Base-by-base conservation (phyloP, 2,797 vertebrate genomes). In the Muscicapa comitata region DNA sequence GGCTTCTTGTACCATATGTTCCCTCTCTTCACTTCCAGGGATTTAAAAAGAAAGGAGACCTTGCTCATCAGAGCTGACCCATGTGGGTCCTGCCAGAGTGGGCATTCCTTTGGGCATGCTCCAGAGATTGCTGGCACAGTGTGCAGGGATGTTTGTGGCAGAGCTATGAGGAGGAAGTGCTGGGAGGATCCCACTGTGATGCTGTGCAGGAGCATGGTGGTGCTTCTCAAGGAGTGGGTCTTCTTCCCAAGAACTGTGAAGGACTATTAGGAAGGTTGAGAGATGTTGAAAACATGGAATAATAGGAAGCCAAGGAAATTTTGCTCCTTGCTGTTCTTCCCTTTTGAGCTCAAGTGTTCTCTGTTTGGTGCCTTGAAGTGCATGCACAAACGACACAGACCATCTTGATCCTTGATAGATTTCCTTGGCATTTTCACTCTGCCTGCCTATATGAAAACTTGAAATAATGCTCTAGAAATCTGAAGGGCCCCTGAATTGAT, bases 91-190 rank as follows among this genome's bases (percentile, higher is more conserved):
- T 88, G 79, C 88, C 74, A 9, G 20, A n/a, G 76, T 14, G n/a
- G 37, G 1, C 73, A 1, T 68, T 63, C 68, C 35, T 61, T 51
- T 15, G 2, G 2, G 0, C 18, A 1, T 0, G 0, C 26, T 31
- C 4, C 4, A 7, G 45, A 9, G 35, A 9, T 66, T 20, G 11
- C 2, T 70, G 74, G 37, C 57, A 31, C 0, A 0, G 28, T 10
- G 25, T 47, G 20, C 7, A 3, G 66, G 28, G 62, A 7, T 1
- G 2, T 66, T 87, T 3, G 5, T 43, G 76, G 21, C 54, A 28
- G 59, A 55, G 42, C 35, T 43, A 2, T 20, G 61, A 51, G 59
- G 29, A 67, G 43, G 47, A 35, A 65, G n/a, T 24, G 71, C 47
- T 1, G 0, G 38, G 58, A 43, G 40, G 21, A 90, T 78, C 80